Conservation (phyloP, 2,797 vertebrate species). For the Masticophis lateralis region DNA sequence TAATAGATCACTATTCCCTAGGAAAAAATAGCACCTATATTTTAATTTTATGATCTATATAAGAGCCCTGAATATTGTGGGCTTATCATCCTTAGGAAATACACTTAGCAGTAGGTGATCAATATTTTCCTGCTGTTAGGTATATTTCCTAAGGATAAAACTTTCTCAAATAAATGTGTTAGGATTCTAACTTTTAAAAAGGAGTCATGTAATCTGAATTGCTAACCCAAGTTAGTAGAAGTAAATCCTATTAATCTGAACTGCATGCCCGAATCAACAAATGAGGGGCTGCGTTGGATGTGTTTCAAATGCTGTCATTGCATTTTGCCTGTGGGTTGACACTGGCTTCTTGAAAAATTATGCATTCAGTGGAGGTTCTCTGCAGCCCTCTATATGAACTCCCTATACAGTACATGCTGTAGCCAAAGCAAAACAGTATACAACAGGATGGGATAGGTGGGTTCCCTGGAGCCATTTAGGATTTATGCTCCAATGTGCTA, state of each 20-base stretch:
- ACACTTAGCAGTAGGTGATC: neutral
- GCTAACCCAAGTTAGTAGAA: neutral
- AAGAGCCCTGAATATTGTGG: neutral
- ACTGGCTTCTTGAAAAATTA: neutral
- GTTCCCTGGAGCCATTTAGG: slow-evolving; percentile 60
- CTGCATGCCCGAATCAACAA: neutral
- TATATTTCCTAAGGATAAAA: neutral
- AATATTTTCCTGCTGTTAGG: neutral
- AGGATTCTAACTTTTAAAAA: neutral
- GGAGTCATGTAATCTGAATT: neutral
- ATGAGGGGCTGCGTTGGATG: neutral
- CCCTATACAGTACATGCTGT: slow-evolving; percentile 45
- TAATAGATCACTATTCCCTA: neutral
- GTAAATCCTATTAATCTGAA: neutral
- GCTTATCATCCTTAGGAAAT: neutral
- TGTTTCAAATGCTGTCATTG: neutral
- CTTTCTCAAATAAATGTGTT: neutral
- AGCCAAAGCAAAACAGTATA: slow-evolving; percentile 50
- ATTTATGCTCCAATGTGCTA: slow-evolving; percentile 64
- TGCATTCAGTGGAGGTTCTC: neutral
- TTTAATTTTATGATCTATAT: neutral
- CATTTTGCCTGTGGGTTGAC: neutral
- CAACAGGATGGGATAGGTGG: slow-evolving; percentile 28
- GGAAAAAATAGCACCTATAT: neutral
- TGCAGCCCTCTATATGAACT: neutral